Base-by-base conservation (phyloP, 1,140 invertebrate genomes). In the Neotoxoptera formosana region DNA sequence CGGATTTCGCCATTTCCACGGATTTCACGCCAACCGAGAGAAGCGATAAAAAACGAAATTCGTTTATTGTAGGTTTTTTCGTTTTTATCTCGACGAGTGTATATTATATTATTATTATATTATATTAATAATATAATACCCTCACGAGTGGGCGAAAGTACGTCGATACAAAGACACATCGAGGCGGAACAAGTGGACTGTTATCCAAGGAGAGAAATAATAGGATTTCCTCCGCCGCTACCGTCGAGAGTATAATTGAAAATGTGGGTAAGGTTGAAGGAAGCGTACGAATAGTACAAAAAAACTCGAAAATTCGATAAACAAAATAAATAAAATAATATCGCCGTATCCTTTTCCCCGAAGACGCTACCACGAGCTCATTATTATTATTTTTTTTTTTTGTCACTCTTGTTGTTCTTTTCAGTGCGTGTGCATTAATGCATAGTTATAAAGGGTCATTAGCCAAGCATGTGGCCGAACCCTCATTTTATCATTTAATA, bases 301-400 rank as follows among this genome's bases (percentile, higher is more conserved):
- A 83, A 84, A 36, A 41, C 41, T 21, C 21, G 4, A 30, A 45
- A 45, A 45, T 41, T 41, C 23, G 23, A 84, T 84, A 84, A 11
- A 41, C 83, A 67, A 86, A 86, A 86, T 6, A 47, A 86, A 86
- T 36, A 86, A 30, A 86, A 86, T 45, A 86, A 45, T 86, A 86
- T 36, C 14, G 41, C 30, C 83, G 23, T 83, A 41, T 25, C 8
- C 36, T 41, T 25, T 2, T 84, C 36, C 36, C 36, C 2, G 1
- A 34, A 7, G 76, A 60, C 34, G 34, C 76, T 2, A 36, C 76
- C n/a, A 34, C 17, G 17, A 81, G n/a, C 34, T 81, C 67, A 34
- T 60, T 30, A 60, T 60, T 60, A 4, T 41, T 41, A 2, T 41
- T 25, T 60, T 25, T 67, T 67, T 67, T 21, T 67, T 67, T 21